Conservation (phyloP, 1,140 invertebrate species). For the Plectus sambesii region DNA sequence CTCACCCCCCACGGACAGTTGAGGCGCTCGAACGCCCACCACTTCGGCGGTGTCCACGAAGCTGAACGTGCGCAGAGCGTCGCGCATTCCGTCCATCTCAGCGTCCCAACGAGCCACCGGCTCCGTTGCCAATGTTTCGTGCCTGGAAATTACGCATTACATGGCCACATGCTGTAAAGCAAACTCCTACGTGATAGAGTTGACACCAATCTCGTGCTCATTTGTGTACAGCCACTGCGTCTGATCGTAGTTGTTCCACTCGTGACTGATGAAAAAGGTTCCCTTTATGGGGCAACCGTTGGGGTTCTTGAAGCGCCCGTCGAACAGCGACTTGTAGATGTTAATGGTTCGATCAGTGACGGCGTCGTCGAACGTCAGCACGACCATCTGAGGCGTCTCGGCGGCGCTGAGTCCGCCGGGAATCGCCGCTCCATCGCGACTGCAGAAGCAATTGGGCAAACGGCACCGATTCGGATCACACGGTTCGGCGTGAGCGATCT, state of each 20-base stretch:
- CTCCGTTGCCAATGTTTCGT: conserved; percentile 10
- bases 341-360: conserved; percentile 38
- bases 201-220: conserved; percentile 90
- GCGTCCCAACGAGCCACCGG: conserved; percentile 25
- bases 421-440: conserved; percentile 27
- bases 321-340: conserved; percentile 32
- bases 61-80: conserved; percentile 31
- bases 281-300: conserved; percentile 83
- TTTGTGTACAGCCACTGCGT: conserved; percentile 83
- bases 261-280: conserved; percentile 95
- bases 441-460: conserved; percentile 37
- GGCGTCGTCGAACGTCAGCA: conserved; percentile 32
- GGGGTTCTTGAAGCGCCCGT: conserved; percentile 32
- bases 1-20: conserved; percentile 16
- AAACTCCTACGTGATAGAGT: conserved; percentile 75
- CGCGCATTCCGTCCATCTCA: conserved; percentile 34
- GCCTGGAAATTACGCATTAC: conserved; percentile 6
- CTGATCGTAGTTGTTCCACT: conserved; percentile 92
- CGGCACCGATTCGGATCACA: too few relatives aligned
- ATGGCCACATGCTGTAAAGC: conserved; percentile 2
- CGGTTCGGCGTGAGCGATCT: too few relatives aligned
- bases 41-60: conserved; percentile 25
- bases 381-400: conserved; percentile 38
- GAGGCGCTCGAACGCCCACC: conserved; percentile 29
- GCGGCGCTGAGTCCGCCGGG: conserved; percentile 21